Evolutionary conservation across 1,140 invertebrate genomes (phyloP).

Genomic region (Saccostrea echinata): DNA sequence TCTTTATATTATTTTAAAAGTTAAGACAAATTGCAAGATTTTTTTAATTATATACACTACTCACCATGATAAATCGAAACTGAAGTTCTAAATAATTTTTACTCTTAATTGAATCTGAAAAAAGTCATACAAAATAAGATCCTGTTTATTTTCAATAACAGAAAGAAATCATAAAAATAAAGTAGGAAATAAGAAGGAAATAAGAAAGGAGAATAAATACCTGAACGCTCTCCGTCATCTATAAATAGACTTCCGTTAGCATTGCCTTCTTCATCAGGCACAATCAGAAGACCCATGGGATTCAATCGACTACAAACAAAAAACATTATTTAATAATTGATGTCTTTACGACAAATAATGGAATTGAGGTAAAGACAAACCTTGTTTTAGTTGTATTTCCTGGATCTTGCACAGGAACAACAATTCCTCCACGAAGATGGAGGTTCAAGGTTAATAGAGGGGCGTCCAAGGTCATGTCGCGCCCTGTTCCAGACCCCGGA

Average conservation of each 20-base stretch:
- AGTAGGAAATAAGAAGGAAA: too few relatives aligned
- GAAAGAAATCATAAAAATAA: too few relatives aligned
- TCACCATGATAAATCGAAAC: not conserved
- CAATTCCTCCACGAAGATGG: slow-evolving; percentile 75
- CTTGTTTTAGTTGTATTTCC: slow-evolving; percentile 66
- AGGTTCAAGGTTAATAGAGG: slow-evolving; percentile 71
- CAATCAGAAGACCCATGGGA: slow-evolving; percentile 83
- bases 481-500: not conserved
- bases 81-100: not conserved
- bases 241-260: slow-evolving; percentile 66
- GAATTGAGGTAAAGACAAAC: slow-evolving; percentile 7
- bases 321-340: not conserved
- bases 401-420: slow-evolving; percentile 75
- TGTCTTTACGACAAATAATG: too few relatives aligned
- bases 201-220: slow-evolving; percentile 39
- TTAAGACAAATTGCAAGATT: not conserved
- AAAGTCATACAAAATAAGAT: not conserved
- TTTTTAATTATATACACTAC: not conserved
- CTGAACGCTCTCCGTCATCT: slow-evolving; percentile 71
- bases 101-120: not conserved
- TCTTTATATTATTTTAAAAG: not conserved
- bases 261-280: slow-evolving; percentile 78
- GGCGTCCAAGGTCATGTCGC: slow-evolving; percentile 49
- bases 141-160: too few relatives aligned
- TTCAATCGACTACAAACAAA: slow-evolving; percentile 81